phyloP scores from a whole-genome alignment of 2,888 invertebrate species.

The Machimus rusticus region DNA sequence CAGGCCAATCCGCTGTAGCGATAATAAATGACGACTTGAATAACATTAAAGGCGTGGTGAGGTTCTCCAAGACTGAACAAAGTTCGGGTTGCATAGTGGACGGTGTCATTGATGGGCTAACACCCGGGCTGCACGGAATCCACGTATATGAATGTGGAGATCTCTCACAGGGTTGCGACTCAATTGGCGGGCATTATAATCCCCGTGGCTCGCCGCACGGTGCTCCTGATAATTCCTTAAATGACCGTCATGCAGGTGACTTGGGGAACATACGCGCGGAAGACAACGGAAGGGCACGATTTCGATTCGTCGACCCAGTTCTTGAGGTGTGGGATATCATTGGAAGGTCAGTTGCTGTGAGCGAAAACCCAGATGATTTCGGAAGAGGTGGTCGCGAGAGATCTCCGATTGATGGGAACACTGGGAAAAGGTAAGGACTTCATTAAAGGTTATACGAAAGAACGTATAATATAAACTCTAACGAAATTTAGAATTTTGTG shows the following conservation, averaged over 20 bases:
- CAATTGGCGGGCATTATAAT: slow-evolving; percentile 71
- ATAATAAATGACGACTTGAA: slow-evolving; percentile 67
- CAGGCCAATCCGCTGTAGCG: slow-evolving; percentile 72
- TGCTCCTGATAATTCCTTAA: slow-evolving; percentile 61
- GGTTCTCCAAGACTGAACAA: slow-evolving; percentile 67
- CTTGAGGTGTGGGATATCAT: slow-evolving; percentile 77
- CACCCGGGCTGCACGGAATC: slow-evolving; percentile 66
- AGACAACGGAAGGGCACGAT: slow-evolving; percentile 70
- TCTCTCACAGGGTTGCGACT: slow-evolving; percentile 68
- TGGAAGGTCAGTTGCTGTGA: slow-evolving; percentile 80
- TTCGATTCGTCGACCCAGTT: slow-evolving; percentile 69
- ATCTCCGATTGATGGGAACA: slow-evolving; percentile 71
- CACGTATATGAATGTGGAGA: slow-evolving; percentile 78
- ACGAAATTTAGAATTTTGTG: no score
- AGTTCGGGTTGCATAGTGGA: slow-evolving; percentile 74
- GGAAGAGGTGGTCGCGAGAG: slow-evolving; percentile 65
- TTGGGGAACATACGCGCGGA: slow-evolving; percentile 71
- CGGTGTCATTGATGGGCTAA: slow-evolving; percentile 83
- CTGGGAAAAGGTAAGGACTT: slow-evolving; percentile 66
- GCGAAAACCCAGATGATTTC: slow-evolving; percentile 69
- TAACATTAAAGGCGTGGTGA: slow-evolving; percentile 74
- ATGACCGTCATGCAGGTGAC: slow-evolving; percentile 69
- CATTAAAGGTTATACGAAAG: not conserved
- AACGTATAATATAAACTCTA: no score
- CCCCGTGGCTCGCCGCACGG: slow-evolving; percentile 66